Conservation (phyloP, 2,888 invertebrate species). For the Agrotis exclamationis region DNA sequence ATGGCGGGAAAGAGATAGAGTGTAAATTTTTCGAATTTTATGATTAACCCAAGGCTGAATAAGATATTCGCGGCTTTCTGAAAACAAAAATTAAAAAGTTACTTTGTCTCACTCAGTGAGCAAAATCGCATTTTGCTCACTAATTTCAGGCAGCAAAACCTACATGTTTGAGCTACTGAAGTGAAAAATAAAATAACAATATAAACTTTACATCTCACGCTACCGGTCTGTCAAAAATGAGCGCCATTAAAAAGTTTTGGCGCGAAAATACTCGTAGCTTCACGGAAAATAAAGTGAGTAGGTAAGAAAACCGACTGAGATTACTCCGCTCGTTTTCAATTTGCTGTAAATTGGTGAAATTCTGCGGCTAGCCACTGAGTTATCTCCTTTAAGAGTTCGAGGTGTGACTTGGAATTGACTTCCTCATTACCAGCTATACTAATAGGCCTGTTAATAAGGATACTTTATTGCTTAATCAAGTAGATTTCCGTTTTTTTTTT, state of each 20-base stretch:
- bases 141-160: too few species aligned
- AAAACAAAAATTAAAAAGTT: too few species aligned
- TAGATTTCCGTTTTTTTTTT: background rate
- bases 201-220: background rate
- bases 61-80: too few species aligned
- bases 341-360: slow-evolving; percentile 57
- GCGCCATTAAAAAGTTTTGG: slow-evolving; percentile 1
- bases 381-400: slow-evolving; percentile 30
- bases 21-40: too few species aligned
- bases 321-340: slow-evolving; percentile 54
- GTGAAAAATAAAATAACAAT: too few species aligned
- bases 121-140: too few species aligned
- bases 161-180: too few species aligned
- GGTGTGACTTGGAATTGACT: slow-evolving; percentile 43
- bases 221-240: background rate
- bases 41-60: too few species aligned
- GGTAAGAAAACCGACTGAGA: slow-evolving; percentile 33
- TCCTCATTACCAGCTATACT: slow-evolving; percentile 43
- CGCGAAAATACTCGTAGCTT: background rate
- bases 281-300: background rate
- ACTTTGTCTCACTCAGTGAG: too few species aligned
- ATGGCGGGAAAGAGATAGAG: too few species aligned
- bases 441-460: slow-evolving; percentile 41
- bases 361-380: slow-evolving; percentile 56
- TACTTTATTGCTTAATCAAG: slow-evolving; percentile 20